phyloP scores from a whole-genome alignment of 2,888 invertebrate genomes.

The Drosophila histrio region DNA sequence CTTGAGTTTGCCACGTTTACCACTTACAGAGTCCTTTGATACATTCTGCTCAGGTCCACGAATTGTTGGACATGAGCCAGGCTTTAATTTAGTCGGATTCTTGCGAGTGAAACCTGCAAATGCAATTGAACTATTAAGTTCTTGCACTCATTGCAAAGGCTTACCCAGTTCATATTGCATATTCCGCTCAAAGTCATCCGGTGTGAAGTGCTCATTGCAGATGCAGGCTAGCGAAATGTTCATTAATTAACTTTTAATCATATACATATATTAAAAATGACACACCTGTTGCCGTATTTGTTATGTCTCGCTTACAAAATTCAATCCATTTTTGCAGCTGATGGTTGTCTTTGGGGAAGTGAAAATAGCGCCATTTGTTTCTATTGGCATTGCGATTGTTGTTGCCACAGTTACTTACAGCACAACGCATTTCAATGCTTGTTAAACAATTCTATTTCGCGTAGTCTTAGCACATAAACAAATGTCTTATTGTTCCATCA shows the following conservation, averaged over 20 bases:
- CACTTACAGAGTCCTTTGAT: background rate
- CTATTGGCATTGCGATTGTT: constrained; percentile 46
- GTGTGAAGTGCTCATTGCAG: constrained; percentile 56
- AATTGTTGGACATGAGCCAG: constrained; percentile 47
- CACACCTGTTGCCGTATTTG: constrained; percentile 48
- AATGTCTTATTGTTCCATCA: constrained; percentile 15
- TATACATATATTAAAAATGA: background rate
- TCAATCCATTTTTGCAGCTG: constrained; percentile 53
- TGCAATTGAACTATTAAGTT: background rate
- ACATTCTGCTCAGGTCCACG: constrained; percentile 13
- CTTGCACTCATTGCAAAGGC: background rate
- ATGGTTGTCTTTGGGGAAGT: constrained; percentile 50
- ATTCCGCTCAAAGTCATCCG: constrained; percentile 59
- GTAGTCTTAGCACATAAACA: constrained; percentile 19
- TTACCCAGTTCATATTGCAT: constrained; percentile 62
- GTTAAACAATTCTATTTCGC: background rate
- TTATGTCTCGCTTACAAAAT: constrained; percentile 48
- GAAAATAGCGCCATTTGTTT: constrained; percentile 54
- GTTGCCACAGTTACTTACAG: constrained; percentile 59
- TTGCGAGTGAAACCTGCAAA: constrained; percentile 48
- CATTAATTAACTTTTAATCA: background rate
- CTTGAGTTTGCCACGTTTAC: background rate
- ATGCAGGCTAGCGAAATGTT: constrained; percentile 45
- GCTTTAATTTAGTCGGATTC: constrained; percentile 56
- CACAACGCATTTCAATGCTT: constrained; percentile 52